phyloP scores from a whole-genome alignment of 2,797 vertebrate species.

The Nannoperca obscura region DNA sequence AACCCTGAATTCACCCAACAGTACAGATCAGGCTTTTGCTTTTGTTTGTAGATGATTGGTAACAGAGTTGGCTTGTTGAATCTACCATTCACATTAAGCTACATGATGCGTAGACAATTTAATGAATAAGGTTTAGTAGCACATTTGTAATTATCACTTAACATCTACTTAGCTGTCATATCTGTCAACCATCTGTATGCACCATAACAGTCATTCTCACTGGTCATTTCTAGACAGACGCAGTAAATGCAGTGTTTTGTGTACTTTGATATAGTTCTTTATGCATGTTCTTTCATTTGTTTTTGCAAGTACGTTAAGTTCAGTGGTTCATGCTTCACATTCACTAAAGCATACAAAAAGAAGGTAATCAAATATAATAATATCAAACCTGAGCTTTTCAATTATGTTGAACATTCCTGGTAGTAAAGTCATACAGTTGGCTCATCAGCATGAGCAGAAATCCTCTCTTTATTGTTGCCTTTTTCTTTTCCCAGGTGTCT shows the following conservation, averaged over 20 bases:
- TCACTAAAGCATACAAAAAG: not conserved
- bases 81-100: constrained; percentile 6
- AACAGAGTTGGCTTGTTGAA: not conserved
- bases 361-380: not conserved
- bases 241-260: not conserved
- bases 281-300: not conserved
- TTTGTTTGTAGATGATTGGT: not conserved
- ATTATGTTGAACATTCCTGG: constrained; percentile 41
- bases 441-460: constrained; percentile 49
- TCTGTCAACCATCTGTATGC: not conserved
- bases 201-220: not conserved
- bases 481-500: constrained; percentile 69
- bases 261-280: not conserved
- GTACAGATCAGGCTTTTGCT: not conserved
- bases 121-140: not conserved
- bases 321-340: not conserved
- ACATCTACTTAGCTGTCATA: not conserved
- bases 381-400: not conserved
- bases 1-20: not conserved
- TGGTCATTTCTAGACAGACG: too few species aligned
- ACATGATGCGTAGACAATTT: constrained; percentile 2
- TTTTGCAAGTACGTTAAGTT: not conserved
- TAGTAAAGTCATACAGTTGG: not conserved
- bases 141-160: not conserved
- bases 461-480: constrained; percentile 46